Conservation (phyloP, 2,888 invertebrate species). For the Euzetes globulus region DNA sequence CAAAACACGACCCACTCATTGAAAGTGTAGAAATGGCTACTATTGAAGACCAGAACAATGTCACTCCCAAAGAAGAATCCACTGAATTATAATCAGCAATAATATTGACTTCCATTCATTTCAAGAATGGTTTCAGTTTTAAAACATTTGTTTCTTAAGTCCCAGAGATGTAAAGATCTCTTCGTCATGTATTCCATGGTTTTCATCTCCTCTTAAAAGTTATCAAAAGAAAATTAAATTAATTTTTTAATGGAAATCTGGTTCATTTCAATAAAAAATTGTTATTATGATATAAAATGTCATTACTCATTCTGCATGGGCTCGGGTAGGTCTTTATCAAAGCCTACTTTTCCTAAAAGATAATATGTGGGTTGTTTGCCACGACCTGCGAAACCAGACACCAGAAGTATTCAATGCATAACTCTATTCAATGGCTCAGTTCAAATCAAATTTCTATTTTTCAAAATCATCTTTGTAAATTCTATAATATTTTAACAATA, state of each 20-base stretch:
- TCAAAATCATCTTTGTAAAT: no score
- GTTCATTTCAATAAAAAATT: neutral
- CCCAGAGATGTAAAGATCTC: conserved; percentile 20
- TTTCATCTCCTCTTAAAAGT: neutral
- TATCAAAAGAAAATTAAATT: neutral
- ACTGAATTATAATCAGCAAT: neutral
- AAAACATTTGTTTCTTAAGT: conserved; percentile 6
- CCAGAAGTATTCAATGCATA: neutral
- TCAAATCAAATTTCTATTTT: neutral
- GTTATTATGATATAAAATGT: neutral
- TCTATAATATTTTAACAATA: no score
- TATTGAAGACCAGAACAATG: neutral
- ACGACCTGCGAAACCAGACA: neutral
- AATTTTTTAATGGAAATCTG: neutral
- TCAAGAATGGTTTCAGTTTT: neutral
- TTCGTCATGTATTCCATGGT: conserved; percentile 26
- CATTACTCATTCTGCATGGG: neutral
- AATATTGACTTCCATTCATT: neutral
- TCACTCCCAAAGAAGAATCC: no score
- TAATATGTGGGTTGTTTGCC: conserved; percentile 27
- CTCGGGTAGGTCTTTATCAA: neutral
- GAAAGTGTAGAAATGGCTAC: neutral
- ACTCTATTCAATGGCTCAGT: neutral
- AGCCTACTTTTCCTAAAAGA: conserved; percentile 9
- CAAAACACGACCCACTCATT: neutral